These are phyloP conservation scores for Alligator mississippiensis DNA, from an alignment of 2,113 vertebrate genomes.

Conservation along the genomic window DNA sequence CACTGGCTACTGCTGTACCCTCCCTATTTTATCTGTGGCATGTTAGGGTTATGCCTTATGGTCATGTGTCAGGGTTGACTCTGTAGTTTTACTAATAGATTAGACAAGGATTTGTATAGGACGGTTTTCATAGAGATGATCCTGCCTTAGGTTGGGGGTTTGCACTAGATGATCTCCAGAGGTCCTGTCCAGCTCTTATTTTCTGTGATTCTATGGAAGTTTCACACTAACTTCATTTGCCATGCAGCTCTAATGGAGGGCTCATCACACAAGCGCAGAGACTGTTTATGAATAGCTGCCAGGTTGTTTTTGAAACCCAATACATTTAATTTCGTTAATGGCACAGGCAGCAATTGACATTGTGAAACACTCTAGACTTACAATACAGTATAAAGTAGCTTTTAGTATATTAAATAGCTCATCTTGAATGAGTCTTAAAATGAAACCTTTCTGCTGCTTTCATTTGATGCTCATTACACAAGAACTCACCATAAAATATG, in stretches of 20 bases:
- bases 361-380: constrained; percentile 17
- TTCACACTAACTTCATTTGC: not conserved
- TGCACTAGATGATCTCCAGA: no score
- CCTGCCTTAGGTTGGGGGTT: no score
- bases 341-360: constrained; percentile 35
- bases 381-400: not conserved
- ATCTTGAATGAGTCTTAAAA: constrained; percentile 47
- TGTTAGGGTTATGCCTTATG: no score
- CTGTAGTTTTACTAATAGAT: no score
- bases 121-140: no score
- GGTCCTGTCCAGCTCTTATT: no score
- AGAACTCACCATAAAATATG: constrained; percentile 40
- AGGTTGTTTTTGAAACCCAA: constrained; percentile 55
- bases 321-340: constrained; percentile 64
- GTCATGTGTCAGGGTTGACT: no score
- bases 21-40: no score
- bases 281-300: not conserved
- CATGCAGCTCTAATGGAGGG: not conserved
- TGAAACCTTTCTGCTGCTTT: constrained; percentile 42
- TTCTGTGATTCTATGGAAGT: not conserved
- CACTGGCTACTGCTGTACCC: no score
- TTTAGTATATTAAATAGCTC: constrained; percentile 60
- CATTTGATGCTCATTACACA: constrained; percentile 45
- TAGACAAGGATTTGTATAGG: no score
- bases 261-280: constrained; percentile 7